These are phyloP conservation scores for Xiphophorus birchmanni DNA, from an alignment of 2,797 vertebrate genomes.

Conservation along the genomic window DNA sequence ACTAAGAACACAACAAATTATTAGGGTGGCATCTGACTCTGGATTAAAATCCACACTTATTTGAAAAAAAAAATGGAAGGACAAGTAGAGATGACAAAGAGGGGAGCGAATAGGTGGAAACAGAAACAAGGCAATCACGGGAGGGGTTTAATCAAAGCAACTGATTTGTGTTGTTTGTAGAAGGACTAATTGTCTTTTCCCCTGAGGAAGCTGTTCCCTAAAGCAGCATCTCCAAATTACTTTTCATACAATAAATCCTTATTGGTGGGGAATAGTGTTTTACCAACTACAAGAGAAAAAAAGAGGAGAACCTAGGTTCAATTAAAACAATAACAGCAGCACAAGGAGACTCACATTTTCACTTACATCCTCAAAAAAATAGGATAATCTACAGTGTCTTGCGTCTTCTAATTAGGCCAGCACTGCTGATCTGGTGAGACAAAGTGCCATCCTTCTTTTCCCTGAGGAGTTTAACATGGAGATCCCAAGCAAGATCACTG, in stretches of 20 bases:
- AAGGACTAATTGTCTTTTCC: conserved; percentile 83
- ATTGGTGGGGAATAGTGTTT: conserved; percentile 58
- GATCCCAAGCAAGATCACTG: conserved; percentile 70
- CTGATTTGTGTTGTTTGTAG: conserved; percentile 82
- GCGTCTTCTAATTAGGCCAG: conserved; percentile 76
- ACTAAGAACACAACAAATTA: conserved; percentile 80
- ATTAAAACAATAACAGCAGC: conserved; percentile 62
- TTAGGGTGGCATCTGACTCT: conserved; percentile 79
- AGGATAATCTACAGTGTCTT: conserved; percentile 45
- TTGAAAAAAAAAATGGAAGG: conserved; percentile 32
- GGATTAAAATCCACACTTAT: conserved; percentile 72
- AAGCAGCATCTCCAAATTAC: conserved; percentile 75
- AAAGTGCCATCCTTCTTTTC: conserved; percentile 51
- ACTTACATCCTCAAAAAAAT: conserved; percentile 34
- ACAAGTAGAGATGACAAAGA: conserved; percentile 52
- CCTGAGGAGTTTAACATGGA: conserved; percentile 72
- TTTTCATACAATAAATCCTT: conserved; percentile 74
- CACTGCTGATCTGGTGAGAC: conserved; percentile 66
- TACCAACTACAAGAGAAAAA: conserved; percentile 58
- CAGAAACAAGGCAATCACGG: conserved; percentile 63
- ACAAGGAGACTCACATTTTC: conserved; percentile 52
- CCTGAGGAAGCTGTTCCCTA: conserved; percentile 77
- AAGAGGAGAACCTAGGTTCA: conserved; percentile 54
- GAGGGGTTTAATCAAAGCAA: conserved; percentile 83
- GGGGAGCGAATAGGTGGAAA: conserved; percentile 50